phyloP scores from a whole-genome alignment of 2,888 invertebrate species.

The Norana najaformis region DNA sequence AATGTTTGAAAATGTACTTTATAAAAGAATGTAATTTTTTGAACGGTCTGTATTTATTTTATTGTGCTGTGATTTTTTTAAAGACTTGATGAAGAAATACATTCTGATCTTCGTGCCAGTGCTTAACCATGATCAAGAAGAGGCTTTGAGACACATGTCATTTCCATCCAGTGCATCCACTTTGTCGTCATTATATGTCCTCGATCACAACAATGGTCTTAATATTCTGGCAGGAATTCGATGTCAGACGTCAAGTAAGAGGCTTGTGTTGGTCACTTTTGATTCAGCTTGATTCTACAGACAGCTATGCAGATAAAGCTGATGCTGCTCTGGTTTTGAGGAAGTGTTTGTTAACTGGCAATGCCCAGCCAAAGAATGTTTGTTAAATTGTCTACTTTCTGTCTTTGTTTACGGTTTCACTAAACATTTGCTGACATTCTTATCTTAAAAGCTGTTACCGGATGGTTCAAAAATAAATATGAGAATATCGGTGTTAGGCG shows the following conservation, averaged over 20 bases:
- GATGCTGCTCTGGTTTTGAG: background rate
- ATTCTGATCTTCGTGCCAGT: slow-evolving; percentile 41
- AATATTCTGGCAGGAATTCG: slow-evolving; percentile 8
- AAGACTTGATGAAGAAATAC: slow-evolving; percentile 40
- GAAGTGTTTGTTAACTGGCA: background rate
- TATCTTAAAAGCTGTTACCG: too few species aligned
- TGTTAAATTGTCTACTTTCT: background rate
- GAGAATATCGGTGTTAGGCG: too few species aligned
- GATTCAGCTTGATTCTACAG: background rate
- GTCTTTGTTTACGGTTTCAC: background rate
- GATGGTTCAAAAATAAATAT: too few species aligned
- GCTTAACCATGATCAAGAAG: slow-evolving; percentile 43
- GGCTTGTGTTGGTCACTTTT: background rate
- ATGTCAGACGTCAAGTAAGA: background rate
- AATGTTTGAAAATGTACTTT: too few species aligned
- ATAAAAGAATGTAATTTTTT: too few species aligned
- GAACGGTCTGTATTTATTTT: background rate
- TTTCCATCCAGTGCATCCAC: background rate
- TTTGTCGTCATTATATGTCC: background rate
- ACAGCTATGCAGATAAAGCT: background rate
- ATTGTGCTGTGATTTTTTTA: background rate
- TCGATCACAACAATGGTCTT: slow-evolving; percentile 24
- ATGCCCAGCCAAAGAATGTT: background rate
- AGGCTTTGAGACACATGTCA: slow-evolving; percentile 41
- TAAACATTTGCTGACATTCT: background rate